Evolutionary conservation across 2,888 invertebrate species (phyloP), one percentile per base, ranked within the genome.

Genomic region (Eupsilia transversa): DNA sequence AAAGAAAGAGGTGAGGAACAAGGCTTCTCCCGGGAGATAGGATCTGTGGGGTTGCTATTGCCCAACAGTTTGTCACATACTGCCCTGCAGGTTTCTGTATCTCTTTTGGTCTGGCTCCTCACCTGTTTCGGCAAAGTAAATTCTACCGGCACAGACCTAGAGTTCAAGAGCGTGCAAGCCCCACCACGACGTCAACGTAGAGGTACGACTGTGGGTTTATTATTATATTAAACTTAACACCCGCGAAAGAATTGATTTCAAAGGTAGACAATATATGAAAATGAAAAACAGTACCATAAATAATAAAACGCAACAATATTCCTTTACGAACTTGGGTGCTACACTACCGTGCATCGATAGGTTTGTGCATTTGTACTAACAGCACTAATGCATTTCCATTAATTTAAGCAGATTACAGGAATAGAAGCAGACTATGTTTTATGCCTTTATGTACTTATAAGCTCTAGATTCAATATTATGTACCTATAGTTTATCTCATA

Each of bases 381-480:
- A 60, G 59, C 59, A 60, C 72, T 79, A 79, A 82, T 75, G 83
- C 66, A 70, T 82, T 72, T 72, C 69, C 74, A 82, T 82, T 74
- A 72, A 79, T 82, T 82, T 72, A 82, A 79, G 74, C 83, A 56
- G 79, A 70, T 82, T 82, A 82, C 79, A 72, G 54, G n/a, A 72
- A 63, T 56, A n/a, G 38, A 63, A n/a, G n/a, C 72, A n/a, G 38
- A 41, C 61, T 67, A 33, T 46, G 23, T n/a, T 46, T 46, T 67
- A 46, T 72, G 41, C 43, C 23, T 56, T 52, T 57, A 49, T 33
- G 41, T 60, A 54, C 30, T 14, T 49, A 61, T 9, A 61, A 49
- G n/a, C 7, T 46, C 5, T 23, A 61, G 20, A 61, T 41, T 67
- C 30, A 68, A 54, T 59, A 67, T 49, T 64, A 41, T 64, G 30